Conservation (phyloP, 2,888 invertebrate species). For the Drosophila barbarae region DNA sequence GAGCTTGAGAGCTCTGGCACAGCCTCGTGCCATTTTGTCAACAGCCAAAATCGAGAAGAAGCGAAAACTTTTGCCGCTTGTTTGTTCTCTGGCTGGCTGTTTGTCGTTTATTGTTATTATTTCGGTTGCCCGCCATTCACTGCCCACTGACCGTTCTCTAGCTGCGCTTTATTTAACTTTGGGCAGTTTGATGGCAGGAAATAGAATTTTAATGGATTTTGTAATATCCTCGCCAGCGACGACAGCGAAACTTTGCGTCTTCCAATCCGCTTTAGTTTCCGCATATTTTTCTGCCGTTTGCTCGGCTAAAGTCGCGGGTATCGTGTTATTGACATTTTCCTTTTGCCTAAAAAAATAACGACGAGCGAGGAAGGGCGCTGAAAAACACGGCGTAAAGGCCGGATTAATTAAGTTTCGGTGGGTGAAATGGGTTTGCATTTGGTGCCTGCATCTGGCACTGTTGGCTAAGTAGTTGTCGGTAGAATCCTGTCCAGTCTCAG, state of each 20-base stretch:
- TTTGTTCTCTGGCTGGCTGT: constrained; percentile 55
- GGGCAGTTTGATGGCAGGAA: constrained; percentile 74
- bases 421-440: constrained; percentile 44
- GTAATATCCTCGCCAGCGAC: constrained; percentile 60
- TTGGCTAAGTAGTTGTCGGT: constrained; percentile 12
- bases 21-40: constrained; percentile 49
- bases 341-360: constrained; percentile 15
- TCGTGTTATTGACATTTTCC: constrained; percentile 58
- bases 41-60: constrained; percentile 35
- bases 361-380: background rate
- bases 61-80: constrained; percentile 57
- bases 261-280: constrained; percentile 35
- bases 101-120: constrained; percentile 73
- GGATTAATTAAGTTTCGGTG: constrained; percentile 53
- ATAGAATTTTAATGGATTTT: constrained; percentile 74
- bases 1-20: background rate
- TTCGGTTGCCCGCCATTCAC: constrained; percentile 48
- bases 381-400: constrained; percentile 10
- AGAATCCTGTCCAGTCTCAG: background rate
- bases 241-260: constrained; percentile 50
- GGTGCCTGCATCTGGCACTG: constrained; percentile 30
- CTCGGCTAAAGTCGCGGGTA: constrained; percentile 38
- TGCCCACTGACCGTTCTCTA: constrained; percentile 38
- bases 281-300: constrained; percentile 43
- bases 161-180: constrained; percentile 71